A percentile compares a stretch with the other conserved stretches of the same genome.
Conservation (phyloP, 2,888 invertebrate genomes). For the Tinea pellionella region DNA sequence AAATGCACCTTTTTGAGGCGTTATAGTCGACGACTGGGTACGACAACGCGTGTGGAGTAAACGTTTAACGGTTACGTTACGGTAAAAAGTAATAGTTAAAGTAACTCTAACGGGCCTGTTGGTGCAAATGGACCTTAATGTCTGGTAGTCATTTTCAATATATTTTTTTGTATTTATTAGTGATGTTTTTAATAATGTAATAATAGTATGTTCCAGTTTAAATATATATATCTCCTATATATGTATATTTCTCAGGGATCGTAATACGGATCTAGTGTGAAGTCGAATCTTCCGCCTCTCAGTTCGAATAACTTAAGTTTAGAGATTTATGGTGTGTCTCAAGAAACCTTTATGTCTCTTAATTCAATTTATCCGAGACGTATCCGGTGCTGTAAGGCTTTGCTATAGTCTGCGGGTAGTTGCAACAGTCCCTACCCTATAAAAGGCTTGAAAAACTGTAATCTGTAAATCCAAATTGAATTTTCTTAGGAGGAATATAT, state of each 20-base stretch:
- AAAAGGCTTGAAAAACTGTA: constrained; percentile 14
- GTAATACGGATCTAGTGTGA: constrained; percentile 8
- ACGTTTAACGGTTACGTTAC: too few species aligned
- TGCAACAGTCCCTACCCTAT: constrained; percentile 1
- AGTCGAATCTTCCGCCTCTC: constrained; percentile 16
- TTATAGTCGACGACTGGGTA: too few species aligned
- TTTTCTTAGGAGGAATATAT: constrained; percentile 18
- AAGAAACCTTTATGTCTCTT: constrained; percentile 25
- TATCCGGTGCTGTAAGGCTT: neutral
- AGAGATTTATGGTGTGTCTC: constrained; percentile 26
- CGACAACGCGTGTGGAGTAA: too few species aligned
- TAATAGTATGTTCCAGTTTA: neutral
- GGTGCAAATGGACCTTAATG: too few species aligned
- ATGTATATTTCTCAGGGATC: neutral
- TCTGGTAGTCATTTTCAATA: too few species aligned
- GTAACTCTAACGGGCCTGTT: too few species aligned
- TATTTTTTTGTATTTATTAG: too few species aligned
- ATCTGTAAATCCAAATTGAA: constrained; percentile 21
- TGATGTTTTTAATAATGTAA: too few species aligned
- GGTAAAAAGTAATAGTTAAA: too few species aligned
- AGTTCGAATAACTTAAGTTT: constrained; percentile 19
- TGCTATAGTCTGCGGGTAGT: neutral
- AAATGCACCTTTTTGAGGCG: too few species aligned
- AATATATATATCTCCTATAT: neutral
- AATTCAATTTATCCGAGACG: constrained; percentile 25